Base-by-base conservation (phyloP, 2,113 vertebrate species). In the Pitta sordida region DNA sequence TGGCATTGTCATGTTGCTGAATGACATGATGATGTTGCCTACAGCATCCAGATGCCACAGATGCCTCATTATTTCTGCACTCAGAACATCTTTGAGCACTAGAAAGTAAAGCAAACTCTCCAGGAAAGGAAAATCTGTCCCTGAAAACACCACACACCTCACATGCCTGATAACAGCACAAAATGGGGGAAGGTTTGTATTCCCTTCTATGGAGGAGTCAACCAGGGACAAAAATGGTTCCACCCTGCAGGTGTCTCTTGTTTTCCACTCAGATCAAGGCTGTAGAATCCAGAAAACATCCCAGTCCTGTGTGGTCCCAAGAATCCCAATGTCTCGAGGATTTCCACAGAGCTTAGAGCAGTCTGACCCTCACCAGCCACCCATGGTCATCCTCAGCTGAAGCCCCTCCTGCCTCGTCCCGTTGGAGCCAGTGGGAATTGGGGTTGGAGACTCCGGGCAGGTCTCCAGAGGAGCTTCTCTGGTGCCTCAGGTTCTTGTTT, bases 371-470 rank as follows among this genome's bases (percentile, higher is more conserved):
- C 69, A 22, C 24, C 3, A 4, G 23, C 8, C 4, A 8, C 4
- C 62, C 21, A 3, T 13, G 22, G 22, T 22, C 48, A 26, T 19
- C 67, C 58, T 21, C 55, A 77, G 9, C 69, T 75, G 15, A 23
- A 24, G n/a, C 43, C 34, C 26, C 26, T 51, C 22, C 17, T 26
- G 26, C 32, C 22, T 23, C 7, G 5, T 32, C 74, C 71, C 32
- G 3, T 0, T 10, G 19, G 14, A 34, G 19, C 24, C n/a, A 7
- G 32, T 0, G 1, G 65, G 43, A 75, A 17, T 3, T 22, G 71
- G 15, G 26, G 8, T 6, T 18, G 55, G 20, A 81, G 19, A 32
- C 26, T 29, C 48, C 93, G 30, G 13, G n/a, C 23, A 52, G 22
- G 43, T 63, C 9, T 23, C 55, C 27, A 52, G 29, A 48, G 55